Percentiles rank a stretch among this genome's conserved stretches.
phyloP scores from a whole-genome alignment of 2,797 vertebrate genomes.

The Anabas testudineus region DNA sequence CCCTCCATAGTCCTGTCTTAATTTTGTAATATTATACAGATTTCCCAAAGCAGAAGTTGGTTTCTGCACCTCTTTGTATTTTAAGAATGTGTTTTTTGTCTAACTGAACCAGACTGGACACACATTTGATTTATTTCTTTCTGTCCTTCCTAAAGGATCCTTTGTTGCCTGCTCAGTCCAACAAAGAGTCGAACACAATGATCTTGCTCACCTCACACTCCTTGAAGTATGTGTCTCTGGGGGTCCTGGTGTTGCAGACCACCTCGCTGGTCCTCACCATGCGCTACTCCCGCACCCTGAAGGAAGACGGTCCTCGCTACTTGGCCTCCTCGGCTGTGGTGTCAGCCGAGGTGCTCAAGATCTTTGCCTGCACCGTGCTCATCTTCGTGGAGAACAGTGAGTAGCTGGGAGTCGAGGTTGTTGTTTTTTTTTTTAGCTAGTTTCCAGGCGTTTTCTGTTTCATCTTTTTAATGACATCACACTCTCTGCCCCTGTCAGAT shows the following conservation, averaged over 20 bases:
- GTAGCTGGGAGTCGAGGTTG: conserved; percentile 42
- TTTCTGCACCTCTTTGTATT: not conserved
- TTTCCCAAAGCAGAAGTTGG: not conserved
- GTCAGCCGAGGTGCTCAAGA: conserved; percentile 93
- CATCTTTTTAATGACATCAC: not conserved
- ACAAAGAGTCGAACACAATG: conserved; percentile 18
- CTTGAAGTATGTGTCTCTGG: conserved; percentile 90
- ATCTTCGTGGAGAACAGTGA: conserved; percentile 90
- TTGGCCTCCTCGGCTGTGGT: conserved; percentile 97
- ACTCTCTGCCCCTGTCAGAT: conserved; percentile 77
- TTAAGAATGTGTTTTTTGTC: not conserved
- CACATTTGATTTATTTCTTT: conserved; percentile 5
- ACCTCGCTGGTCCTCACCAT: conserved; percentile 96
- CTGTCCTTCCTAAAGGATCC: conserved; percentile 17
- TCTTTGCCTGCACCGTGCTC: conserved; percentile 88
- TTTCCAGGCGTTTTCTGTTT: not conserved
- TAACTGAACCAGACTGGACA: not conserved
- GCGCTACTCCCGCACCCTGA: conserved; percentile 96
- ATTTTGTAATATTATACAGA: not conserved
- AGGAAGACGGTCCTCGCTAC: conserved; percentile 93
- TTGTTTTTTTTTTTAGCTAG: not conserved
- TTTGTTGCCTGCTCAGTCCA: not conserved
- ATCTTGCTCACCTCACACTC: conserved; percentile 13
- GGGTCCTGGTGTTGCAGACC: conserved; percentile 96
- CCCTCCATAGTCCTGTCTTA: not conserved